Evolutionary conservation across 2,113 vertebrate species (phyloP), one percentile per base, ranked within the genome.

Genomic region (Mobula birostris): DNA sequence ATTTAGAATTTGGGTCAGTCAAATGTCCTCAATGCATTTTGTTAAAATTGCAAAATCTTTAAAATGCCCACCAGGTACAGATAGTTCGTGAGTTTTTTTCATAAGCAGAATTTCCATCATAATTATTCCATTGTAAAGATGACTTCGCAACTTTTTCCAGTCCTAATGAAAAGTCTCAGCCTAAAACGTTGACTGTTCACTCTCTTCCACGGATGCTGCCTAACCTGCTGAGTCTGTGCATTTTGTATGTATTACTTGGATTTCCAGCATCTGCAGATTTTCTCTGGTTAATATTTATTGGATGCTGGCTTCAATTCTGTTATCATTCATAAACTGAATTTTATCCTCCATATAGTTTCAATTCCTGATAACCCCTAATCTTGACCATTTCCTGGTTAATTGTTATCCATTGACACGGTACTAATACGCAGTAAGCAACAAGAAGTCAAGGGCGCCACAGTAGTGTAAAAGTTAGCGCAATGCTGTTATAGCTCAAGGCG

Each of bases 81-180:
- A 74, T 93, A 9, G 40, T 74, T 76, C 29, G 32, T 27, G 36
- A 12, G 21, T 63, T 74, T 74, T 56, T 92, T 70, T 27, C 70
- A 74, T 29, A 93, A 93, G 36, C 36, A 76, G 48, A 93, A 56
- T 29, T 74, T 93, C 68, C 68, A 93, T 29, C 91, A 76, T 74
- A 29, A 74, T 74, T 93, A 76, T 93, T 93, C 74, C 32, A 56
- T 29, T 6, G 91, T 72, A 93, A 93, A 93, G 40, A 56, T 74
- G 91, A 74, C 48, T 2, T 48, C 48, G 1, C 48, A 48, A 48
- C 48, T 2, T 48, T 48, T 48, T 48, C 48, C 48, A 48, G 48
- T 48, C 48, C 2, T 48, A 48, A 48, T 48, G 48, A 48, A 48
- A 48, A 48, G 48, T 48, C 48, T 48, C 48, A 48, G 48, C 48